These are phyloP conservation scores for Actinemys pallida DNA, from an alignment of 2,113 vertebrate genomes.

Conservation along the genomic window DNA sequence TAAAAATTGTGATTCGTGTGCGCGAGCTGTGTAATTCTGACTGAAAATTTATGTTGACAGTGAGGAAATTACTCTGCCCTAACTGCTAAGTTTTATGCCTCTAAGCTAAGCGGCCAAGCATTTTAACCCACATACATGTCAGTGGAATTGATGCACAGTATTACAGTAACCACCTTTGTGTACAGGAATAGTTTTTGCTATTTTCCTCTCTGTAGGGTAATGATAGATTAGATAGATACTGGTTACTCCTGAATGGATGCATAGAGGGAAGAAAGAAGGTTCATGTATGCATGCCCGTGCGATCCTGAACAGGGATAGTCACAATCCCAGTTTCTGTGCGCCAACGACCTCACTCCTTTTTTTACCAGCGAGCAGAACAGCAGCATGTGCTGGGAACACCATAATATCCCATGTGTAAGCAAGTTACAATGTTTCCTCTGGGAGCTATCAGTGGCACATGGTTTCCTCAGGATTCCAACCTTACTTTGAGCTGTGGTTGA, in stretches of 20 bases:
- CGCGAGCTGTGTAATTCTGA: not conserved
- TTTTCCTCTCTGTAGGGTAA: not conserved
- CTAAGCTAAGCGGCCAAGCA: not conserved
- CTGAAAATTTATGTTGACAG: not conserved
- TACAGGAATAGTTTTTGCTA: not conserved
- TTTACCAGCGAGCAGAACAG: not conserved
- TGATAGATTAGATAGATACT: not conserved
- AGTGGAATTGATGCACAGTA: not conserved
- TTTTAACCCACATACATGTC: not conserved
- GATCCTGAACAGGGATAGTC: not conserved
- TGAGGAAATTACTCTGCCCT: not conserved
- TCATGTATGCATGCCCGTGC: not conserved
- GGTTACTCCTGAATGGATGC: not conserved
- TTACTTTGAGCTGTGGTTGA: not conserved
- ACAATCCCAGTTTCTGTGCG: not conserved
- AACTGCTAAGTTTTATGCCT: not conserved
- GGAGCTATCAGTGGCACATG: slow-evolving; percentile 14
- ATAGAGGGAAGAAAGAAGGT: not conserved
- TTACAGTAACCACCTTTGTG: not conserved
- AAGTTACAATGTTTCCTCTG: slow-evolving; percentile 35
- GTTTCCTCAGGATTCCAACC: slow-evolving; percentile 33
- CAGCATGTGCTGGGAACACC: not conserved
- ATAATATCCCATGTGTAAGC: not conserved
- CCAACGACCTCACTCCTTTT: not conserved
- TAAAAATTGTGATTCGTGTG: not conserved